Evolutionary conservation across 2,888 invertebrate genomes (phyloP).

Genomic region (Trachelus iudaicus): DNA sequence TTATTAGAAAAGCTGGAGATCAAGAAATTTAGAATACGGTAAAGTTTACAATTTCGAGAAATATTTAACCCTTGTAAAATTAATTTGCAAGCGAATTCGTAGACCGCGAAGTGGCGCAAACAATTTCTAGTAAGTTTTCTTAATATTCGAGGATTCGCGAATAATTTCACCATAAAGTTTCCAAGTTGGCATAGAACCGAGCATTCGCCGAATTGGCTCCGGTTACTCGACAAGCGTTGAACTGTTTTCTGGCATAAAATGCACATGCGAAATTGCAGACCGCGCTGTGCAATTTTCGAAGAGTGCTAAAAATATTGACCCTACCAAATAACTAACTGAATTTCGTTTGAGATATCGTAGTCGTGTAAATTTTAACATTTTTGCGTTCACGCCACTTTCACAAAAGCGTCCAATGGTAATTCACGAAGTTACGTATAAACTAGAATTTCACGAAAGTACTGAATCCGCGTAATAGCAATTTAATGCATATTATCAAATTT

Average conservation of each 20-base stretch:
- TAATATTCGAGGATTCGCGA: conserved; percentile 30
- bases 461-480: not conserved
- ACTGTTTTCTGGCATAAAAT: conserved; percentile 49
- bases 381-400: not conserved
- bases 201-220: conserved; percentile 48
- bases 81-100: not conserved
- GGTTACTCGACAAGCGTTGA: conserved; percentile 49
- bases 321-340: not conserved
- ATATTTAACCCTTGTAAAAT: not conserved
- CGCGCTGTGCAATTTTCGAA: conserved; percentile 50
- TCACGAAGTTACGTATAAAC: no score
- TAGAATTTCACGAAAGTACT: no score
- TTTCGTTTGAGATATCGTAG: not conserved
- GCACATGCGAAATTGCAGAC: conserved; percentile 35
- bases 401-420: no score
- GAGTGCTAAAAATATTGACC: conserved; percentile 39
- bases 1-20: not conserved
- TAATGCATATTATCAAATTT: not conserved
- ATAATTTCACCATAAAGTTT: conserved; percentile 53
- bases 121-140: conserved; percentile 27
- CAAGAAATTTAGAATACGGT: not conserved
- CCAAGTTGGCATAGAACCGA: conserved; percentile 45
- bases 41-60: not conserved
- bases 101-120: conserved; percentile 7
- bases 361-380: not conserved